Base-by-base conservation (phyloP, 1,140 invertebrate genomes). In the Phymastichus coffea region DNA sequence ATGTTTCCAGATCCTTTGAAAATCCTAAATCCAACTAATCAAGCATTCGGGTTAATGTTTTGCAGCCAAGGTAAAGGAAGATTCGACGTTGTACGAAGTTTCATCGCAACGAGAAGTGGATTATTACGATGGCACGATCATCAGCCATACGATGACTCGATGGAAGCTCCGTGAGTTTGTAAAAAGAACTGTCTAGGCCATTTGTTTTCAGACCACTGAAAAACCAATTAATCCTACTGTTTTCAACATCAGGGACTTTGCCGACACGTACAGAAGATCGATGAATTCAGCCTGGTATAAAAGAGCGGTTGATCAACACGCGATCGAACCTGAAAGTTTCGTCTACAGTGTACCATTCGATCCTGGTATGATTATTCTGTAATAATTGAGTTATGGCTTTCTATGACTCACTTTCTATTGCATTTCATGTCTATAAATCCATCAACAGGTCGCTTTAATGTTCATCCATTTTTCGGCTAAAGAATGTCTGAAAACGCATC, bases 221-320 rank as follows among this genome's bases (percentile, higher is more conserved):
- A n/a, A n/a, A n/a, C n/a, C n/a, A n/a, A n/a, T n/a, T n/a, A n/a
- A n/a, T n/a, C n/a, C n/a, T n/a, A n/a, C n/a, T n/a, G n/a, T n/a
- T n/a, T 65, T 65, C 23, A 52, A 66, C 73, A 76, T 54, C 74
- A 94, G 93, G 12, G 87, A 90, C 70, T 95, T 96, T 66, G 88
- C 90, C 66, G 87, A 93, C 65, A 83, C 82, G 19, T 87, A 95
- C 72, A 87, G 86, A 2, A 83, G 88, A 63, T 91, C 94, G 1
- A 93, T 92, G 74, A 92, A 97, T 70, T 90, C 93, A 37, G 83
- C 91, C 3, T 97, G 94, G 92, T 97, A 97, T 73, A 90, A 91
- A 73, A 83, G 94, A 57, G 94, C 95, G 1, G 92, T 97, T 1
- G 94, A 97, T 74, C 92, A 95, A 69, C 90, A 94, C 65, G 76